Evolutionary conservation across 2,113 vertebrate species (phyloP).

Genomic region (Anseranas semipalmata): DNA sequence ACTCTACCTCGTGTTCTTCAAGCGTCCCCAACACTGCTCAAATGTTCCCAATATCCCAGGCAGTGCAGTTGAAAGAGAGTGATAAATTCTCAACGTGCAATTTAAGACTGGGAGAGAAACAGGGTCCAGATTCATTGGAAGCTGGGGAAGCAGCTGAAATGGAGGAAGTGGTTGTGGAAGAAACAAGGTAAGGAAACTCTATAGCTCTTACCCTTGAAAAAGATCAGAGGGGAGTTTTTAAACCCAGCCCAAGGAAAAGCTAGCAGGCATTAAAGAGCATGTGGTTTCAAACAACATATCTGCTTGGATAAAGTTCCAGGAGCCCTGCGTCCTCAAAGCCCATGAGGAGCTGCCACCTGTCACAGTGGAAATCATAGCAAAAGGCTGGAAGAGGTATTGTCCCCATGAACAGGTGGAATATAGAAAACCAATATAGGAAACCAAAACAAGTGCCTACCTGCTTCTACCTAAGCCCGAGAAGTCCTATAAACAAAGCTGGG

Average conservation of each 20-base stretch:
- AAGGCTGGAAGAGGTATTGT: background rate
- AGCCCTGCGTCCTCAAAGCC: fast-evolving
- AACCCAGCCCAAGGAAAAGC: background rate
- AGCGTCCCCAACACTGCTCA: background rate
- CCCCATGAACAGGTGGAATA: background rate
- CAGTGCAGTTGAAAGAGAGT: background rate
- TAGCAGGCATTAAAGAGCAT: background rate
- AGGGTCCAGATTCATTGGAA: background rate
- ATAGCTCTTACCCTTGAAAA: background rate
- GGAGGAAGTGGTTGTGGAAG: background rate
- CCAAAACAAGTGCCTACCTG: background rate
- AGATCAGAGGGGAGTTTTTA: background rate
- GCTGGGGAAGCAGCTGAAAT: background rate
- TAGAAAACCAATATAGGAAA: background rate
- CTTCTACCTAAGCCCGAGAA: background rate
- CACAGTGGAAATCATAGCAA: background rate
- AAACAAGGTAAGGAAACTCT: background rate
- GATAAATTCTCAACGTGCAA: background rate
- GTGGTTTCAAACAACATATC: background rate
- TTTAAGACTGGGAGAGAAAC: background rate
- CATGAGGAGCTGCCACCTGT: background rate
- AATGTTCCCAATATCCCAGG: background rate
- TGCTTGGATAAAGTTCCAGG: background rate
- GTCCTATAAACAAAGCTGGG: background rate
- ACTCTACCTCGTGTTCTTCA: background rate